Conservation (phyloP, 2,797 vertebrate genomes). For the Acrossocheilus wenchowensis region DNA sequence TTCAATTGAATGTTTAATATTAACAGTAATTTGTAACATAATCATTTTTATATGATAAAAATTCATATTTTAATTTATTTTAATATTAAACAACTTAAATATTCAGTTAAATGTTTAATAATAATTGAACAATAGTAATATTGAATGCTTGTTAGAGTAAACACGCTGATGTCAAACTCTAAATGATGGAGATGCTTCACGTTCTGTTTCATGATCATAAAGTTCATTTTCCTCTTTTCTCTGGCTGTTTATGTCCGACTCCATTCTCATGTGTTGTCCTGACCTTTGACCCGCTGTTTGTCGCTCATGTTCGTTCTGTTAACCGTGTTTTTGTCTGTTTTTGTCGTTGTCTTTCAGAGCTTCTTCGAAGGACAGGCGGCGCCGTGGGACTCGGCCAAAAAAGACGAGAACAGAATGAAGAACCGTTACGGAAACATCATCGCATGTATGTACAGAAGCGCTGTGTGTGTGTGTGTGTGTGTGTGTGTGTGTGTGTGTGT, state of each 20-base stretch:
- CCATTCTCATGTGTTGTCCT: slow-evolving; percentile 54
- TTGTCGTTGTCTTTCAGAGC: slow-evolving; percentile 79
- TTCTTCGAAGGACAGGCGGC: slow-evolving; percentile 98
- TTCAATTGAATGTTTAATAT: background rate
- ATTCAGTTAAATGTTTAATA: too few relatives aligned
- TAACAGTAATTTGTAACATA: too few relatives aligned
- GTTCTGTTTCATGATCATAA: background rate
- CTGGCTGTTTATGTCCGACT: slow-evolving; percentile 49
- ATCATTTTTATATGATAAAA: too few relatives aligned
- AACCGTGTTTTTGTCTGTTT: slow-evolving; percentile 28
- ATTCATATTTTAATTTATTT: too few relatives aligned
- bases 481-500: background rate
- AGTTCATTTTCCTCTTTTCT: slow-evolving; percentile 38
- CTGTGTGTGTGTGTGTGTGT: slow-evolving; percentile 3
- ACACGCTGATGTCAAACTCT: too few relatives aligned
- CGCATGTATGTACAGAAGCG: slow-evolving; percentile 85
- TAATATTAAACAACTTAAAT: too few relatives aligned
- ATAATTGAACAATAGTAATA: too few relatives aligned
- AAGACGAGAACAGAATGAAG: slow-evolving; percentile 99
- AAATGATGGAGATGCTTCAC: background rate
- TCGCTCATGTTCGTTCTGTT: slow-evolving; percentile 48
- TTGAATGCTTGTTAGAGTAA: too few relatives aligned
- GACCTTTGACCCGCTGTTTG: slow-evolving; percentile 53
- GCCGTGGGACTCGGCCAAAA: slow-evolving; percentile 97
- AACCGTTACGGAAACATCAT: slow-evolving; percentile 99